phyloP scores from a whole-genome alignment of 1,140 invertebrate species.

The Vanessa tameamea region DNA sequence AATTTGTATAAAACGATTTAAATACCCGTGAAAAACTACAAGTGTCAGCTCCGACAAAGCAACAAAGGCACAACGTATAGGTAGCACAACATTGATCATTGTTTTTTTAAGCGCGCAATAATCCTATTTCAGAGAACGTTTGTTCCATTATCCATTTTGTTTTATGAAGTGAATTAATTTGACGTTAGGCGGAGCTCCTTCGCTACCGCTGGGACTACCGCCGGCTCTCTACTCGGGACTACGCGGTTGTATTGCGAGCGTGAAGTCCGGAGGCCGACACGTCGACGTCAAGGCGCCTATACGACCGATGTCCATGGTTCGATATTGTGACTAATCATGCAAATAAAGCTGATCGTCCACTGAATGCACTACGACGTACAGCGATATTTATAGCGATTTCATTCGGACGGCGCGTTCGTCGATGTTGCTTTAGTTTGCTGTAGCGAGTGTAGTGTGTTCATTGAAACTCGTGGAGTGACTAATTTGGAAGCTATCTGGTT shows the following conservation, averaged over 20 bases:
- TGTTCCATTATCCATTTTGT: slow-evolving; percentile 28
- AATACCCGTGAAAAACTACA: slow-evolving; percentile 7
- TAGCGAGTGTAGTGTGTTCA: neutral
- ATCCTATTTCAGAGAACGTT: slow-evolving; percentile 31
- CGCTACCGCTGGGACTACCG: slow-evolving; percentile 73
- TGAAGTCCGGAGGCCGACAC: slow-evolving; percentile 73
- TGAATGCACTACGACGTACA: neutral
- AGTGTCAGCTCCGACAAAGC: slow-evolving; percentile 13
- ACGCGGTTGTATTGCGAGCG: slow-evolving; percentile 72
- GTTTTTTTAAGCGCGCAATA: slow-evolving; percentile 33
- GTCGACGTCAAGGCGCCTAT: slow-evolving; percentile 72
- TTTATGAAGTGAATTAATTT: slow-evolving; percentile 45
- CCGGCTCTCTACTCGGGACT: slow-evolving; percentile 71
- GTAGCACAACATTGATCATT: slow-evolving; percentile 27
- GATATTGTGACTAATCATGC: slow-evolving; percentile 60
- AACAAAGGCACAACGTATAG: slow-evolving; percentile 26
- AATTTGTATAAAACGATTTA: slow-evolving; percentile 11
- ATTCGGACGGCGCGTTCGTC: neutral
- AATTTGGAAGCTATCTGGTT: neutral
- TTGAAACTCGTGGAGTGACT: neutral
- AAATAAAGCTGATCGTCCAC: neutral
- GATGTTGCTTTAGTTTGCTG: neutral
- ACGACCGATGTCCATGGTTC: slow-evolving; percentile 61
- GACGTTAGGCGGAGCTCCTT: slow-evolving; percentile 74
- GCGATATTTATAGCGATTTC: neutral